phyloP scores from a whole-genome alignment of 2,888 invertebrate genomes.

The Nomada ferruginata region DNA sequence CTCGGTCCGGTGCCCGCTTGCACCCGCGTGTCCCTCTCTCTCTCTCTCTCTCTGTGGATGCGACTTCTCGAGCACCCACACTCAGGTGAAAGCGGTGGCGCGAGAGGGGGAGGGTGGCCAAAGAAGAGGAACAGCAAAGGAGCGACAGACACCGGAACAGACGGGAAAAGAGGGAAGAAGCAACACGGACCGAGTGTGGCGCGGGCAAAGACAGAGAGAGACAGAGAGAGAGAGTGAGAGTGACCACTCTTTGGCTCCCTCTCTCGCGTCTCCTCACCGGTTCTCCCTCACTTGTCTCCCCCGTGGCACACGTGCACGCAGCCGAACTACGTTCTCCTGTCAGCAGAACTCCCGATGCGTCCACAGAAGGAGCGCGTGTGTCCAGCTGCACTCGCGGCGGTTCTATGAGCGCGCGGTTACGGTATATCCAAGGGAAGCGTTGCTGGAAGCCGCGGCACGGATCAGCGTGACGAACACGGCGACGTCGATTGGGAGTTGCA shows the following conservation, averaged over 20 bases:
- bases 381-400: constrained; percentile 36
- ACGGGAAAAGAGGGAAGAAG: constrained; percentile 1
- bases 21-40: constrained; percentile 49
- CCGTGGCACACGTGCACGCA: constrained; percentile 70
- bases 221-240: constrained; percentile 63
- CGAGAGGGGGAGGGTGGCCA: constrained; percentile 70
- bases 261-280: constrained; percentile 53
- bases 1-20: constrained; percentile 23
- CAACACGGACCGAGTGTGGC: constrained; percentile 21
- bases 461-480: constrained; percentile 8
- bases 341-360: constrained; percentile 45
- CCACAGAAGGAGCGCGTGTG: background rate
- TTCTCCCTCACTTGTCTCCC: constrained; percentile 55
- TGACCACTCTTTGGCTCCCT: constrained; percentile 49
- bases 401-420: background rate
- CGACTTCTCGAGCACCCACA: constrained; percentile 46
- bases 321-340: constrained; percentile 53
- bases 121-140: background rate
- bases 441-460: background rate
- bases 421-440: background rate
- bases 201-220: constrained; percentile 60
- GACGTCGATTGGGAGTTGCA: constrained; percentile 26
- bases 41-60: constrained; percentile 43
- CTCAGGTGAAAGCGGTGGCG: constrained; percentile 41
- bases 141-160: background rate